Conservation (phyloP, 1,140 invertebrate genomes). For the Chymomyza costata region DNA sequence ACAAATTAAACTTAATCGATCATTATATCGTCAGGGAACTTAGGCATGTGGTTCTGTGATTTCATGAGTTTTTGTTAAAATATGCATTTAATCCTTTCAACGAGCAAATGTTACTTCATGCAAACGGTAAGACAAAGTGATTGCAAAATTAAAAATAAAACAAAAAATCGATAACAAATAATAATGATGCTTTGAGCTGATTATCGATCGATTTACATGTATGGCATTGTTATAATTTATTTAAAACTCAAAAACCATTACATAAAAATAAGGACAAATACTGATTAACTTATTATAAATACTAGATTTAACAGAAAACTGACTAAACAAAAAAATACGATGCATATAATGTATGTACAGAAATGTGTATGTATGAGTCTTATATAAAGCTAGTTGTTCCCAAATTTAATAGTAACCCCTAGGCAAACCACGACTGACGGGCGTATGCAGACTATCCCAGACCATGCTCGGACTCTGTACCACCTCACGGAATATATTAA, state of each 20-base stretch:
- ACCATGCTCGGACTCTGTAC: constrained; percentile 56
- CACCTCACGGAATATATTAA: constrained; percentile 67
- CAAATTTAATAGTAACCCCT: too few relatives aligned
- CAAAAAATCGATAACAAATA: not conserved
- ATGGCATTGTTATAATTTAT: constrained; percentile 39
- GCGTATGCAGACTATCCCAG: constrained; percentile 56
- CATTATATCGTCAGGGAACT: too few relatives aligned
- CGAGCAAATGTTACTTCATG: not conserved
- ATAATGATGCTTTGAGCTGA: too few relatives aligned
- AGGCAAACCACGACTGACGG: constrained; percentile 54
- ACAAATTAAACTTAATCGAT: too few relatives aligned
- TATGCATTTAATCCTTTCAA: too few relatives aligned
- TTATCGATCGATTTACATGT: too few relatives aligned
- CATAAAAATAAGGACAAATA: constrained; percentile 2
- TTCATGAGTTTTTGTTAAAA: too few relatives aligned
- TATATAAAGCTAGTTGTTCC: too few relatives aligned
- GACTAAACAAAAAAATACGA: constrained; percentile 29
- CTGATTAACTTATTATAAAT: constrained; percentile 17
- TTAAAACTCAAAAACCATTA: constrained; percentile 16
- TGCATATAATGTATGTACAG: constrained; percentile 27
- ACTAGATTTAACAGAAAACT: constrained; percentile 12
- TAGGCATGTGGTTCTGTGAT: too few relatives aligned
- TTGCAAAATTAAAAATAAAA: not conserved
- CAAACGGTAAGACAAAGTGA: too few relatives aligned
- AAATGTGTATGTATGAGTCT: too few relatives aligned